These are phyloP conservation scores for Cancer borealis DNA, from an alignment of 2,888 invertebrate species.

Conservation along the genomic window DNA sequence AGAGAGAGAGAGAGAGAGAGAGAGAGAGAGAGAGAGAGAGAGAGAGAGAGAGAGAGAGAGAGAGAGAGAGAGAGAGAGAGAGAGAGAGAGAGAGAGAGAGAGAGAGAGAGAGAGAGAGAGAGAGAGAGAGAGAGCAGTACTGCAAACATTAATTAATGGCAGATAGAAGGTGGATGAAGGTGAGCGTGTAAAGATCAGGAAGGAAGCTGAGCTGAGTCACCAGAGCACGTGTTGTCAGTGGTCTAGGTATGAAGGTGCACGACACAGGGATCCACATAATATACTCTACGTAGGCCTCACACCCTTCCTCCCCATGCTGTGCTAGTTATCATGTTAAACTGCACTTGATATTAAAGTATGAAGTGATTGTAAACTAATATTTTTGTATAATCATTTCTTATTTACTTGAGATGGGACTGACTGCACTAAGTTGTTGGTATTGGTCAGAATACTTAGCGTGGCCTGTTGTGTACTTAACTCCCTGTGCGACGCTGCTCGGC, in stretches of 20 bases:
- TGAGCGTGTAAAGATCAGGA: not conserved
- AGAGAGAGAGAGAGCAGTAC: conserved; percentile 14
- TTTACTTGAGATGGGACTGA: conserved; percentile 67
- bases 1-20: conserved; percentile 24
- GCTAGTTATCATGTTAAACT: conserved; percentile 61
- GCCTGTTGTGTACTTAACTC: conserved; percentile 74
- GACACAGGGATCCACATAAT: conserved; percentile 5
- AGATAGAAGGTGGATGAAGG: not conserved
- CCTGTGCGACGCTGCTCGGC: conserved; percentile 68
- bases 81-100: conserved; percentile 37
- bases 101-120: conserved; percentile 33
- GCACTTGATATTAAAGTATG: conserved; percentile 66
- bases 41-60: conserved; percentile 45
- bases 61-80: conserved; percentile 45
- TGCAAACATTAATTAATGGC: not conserved
- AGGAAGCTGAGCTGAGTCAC: not conserved
- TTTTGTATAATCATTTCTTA: conserved; percentile 67
- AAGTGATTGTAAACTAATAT: conserved; percentile 71
- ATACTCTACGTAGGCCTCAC: conserved; percentile 17
- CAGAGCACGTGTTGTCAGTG: not conserved
- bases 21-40: conserved; percentile 33
- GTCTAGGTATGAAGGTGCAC: not conserved
- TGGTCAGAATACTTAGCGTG: conserved; percentile 62
- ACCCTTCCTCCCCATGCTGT: conserved; percentile 58
- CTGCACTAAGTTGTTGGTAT: conserved; percentile 69